Evolutionary conservation across 1,140 invertebrate species (phyloP).

Genomic region (Lineus longissimus): DNA sequence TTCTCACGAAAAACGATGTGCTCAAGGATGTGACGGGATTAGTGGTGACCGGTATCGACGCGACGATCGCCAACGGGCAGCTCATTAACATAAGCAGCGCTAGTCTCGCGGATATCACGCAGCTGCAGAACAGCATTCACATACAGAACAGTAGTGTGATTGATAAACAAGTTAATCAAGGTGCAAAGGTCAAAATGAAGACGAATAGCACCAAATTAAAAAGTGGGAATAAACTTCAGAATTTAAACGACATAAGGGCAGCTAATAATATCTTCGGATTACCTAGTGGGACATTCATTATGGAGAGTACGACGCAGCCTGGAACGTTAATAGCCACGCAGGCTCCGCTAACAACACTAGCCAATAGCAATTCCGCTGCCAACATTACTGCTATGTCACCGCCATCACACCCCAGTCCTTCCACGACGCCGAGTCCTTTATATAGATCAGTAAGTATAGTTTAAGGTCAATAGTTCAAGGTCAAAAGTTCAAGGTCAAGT

Average conservation of each 20-base stretch:
- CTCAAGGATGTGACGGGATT: not conserved
- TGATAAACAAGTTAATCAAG: not conserved
- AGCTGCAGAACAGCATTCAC: not conserved
- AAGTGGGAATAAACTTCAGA: not conserved
- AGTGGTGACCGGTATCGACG: not conserved
- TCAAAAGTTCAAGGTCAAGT: no score
- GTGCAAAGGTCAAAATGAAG: conserved; percentile 1
- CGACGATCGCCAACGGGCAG: not conserved
- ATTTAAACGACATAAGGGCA: not conserved
- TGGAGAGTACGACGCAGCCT: conserved; percentile 2
- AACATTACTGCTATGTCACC: not conserved
- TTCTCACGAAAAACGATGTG: not conserved
- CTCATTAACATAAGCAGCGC: conserved; percentile 8
- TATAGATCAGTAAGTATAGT: no score
- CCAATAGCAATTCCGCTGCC: not conserved
- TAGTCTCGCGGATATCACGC: not conserved
- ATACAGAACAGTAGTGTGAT: not conserved
- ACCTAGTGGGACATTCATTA: not conserved
- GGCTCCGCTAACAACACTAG: not conserved
- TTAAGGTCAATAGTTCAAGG: no score
- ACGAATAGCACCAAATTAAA: not conserved
- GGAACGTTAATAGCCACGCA: conserved; percentile 2
- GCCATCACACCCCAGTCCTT: conserved; percentile 2
- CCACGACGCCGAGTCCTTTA: not conserved
- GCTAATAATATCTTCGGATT: not conserved